Percentiles rank a stretch among this genome's conserved stretches.
Conservation (phyloP, 2,888 invertebrate species). For the Ypsolopha sequella region DNA sequence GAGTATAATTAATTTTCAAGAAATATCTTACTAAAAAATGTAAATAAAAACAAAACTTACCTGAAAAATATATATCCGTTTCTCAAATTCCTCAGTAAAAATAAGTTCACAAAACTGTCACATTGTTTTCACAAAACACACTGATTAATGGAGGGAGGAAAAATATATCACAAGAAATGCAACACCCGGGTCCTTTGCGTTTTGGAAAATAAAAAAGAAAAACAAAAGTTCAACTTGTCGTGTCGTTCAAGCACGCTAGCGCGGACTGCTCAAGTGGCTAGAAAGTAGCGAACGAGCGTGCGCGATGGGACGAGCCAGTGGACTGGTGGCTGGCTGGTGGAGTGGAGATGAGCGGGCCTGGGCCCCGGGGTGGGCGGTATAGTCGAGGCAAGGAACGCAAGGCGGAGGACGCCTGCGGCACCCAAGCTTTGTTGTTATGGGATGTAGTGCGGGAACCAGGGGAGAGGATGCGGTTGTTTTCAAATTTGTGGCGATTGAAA, state of each 20-base stretch:
- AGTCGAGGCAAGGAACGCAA: neutral
- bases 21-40: too few relatives aligned
- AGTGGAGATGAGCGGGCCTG: neutral
- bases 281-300: neutral
- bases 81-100: neutral
- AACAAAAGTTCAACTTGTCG: neutral
- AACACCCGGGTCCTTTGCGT: neutral
- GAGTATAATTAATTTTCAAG: too few relatives aligned
- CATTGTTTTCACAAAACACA: conserved; percentile 1
- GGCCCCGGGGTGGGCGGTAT: neutral
- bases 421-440: neutral
- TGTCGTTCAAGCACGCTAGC: neutral
- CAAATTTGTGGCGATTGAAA: too few relatives aligned
- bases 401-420: neutral
- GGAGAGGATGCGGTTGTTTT: too few relatives aligned
- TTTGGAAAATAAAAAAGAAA: neutral
- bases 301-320: neutral
- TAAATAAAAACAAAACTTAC: neutral
- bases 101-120: neutral
- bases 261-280: neutral
- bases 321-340: neutral
- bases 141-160: too few relatives aligned
- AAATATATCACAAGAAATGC: too few relatives aligned
- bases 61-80: neutral
- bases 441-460: neutral